phyloP scores from a whole-genome alignment of 2,888 invertebrate species.

The Pseudococcus longispinus region DNA sequence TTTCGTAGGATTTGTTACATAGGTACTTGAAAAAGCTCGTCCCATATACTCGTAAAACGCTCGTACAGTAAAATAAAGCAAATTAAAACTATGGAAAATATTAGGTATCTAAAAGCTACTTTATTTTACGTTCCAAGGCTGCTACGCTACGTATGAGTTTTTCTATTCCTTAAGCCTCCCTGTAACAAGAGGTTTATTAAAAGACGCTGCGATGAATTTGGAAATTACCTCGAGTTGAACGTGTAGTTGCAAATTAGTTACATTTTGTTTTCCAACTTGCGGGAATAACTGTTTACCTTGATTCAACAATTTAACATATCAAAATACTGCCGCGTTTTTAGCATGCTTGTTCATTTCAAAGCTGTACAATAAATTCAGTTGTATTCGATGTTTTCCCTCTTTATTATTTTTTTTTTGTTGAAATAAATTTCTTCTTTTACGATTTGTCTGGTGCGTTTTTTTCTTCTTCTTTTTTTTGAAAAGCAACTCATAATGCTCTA shows the following conservation, averaged over 20 bases:
- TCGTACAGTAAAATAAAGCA: not conserved
- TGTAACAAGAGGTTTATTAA: not conserved
- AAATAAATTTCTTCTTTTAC: not conserved
- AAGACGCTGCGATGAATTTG: not conserved
- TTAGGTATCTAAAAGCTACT: not conserved
- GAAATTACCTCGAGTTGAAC: not conserved
- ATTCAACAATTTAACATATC: not conserved
- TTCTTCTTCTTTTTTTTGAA: too few species aligned
- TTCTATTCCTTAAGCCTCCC: not conserved
- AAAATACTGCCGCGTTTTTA: constrained; percentile 1
- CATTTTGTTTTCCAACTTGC: not conserved
- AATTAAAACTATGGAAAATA: not conserved
- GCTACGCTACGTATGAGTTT: not conserved
- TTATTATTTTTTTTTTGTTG: not conserved
- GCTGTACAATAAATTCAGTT: not conserved
- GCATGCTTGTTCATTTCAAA: constrained; percentile 10
- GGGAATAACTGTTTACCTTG: not conserved
- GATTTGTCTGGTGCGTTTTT: not conserved
- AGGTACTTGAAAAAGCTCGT: not conserved
- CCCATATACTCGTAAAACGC: not conserved
- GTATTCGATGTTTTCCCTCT: not conserved
- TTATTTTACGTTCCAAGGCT: not conserved
- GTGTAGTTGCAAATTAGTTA: not conserved
- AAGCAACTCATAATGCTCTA: too few species aligned
- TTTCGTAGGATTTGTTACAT: not conserved